Evolutionary conservation across 2,113 vertebrate genomes (phyloP).

Genomic region (Atrichornis clamosus): DNA sequence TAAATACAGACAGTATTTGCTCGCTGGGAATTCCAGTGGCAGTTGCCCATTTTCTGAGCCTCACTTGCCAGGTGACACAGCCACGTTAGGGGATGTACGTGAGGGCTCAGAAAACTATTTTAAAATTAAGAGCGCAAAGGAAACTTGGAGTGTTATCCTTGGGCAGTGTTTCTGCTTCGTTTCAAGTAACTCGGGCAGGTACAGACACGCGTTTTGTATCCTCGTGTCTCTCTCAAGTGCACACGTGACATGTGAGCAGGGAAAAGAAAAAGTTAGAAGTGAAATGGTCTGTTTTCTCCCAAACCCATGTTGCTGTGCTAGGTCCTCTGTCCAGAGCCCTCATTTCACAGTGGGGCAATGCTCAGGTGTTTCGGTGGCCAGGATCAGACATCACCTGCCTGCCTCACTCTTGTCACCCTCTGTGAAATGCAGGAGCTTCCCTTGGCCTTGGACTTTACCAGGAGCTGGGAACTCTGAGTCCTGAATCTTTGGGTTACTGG

Average conservation of each 20-base stretch:
- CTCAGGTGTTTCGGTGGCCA: background rate
- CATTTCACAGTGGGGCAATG: background rate
- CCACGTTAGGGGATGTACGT: no score
- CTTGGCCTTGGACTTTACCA: background rate
- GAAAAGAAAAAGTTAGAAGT: background rate
- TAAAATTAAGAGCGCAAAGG: background rate
- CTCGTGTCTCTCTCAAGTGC: background rate
- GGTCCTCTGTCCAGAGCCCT: background rate
- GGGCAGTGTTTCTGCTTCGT: background rate
- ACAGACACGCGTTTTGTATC: background rate
- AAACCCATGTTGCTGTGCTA: rapidly evolving
- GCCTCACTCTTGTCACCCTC: background rate
- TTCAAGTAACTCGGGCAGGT: background rate
- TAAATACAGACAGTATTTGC: background rate
- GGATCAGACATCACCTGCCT: background rate
- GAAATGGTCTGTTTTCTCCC: background rate
- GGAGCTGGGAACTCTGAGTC: background rate
- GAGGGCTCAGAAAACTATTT: background rate
- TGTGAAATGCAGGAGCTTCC: background rate
- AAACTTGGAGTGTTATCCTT: background rate
- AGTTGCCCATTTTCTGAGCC: background rate
- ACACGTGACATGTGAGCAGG: background rate
- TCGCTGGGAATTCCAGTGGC: background rate
- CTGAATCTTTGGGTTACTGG: rapidly evolving
- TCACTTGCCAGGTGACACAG: background rate